These are phyloP conservation scores for Melanotus villosus DNA, from an alignment of 2,888 invertebrate genomes.

Conservation along the genomic window DNA sequence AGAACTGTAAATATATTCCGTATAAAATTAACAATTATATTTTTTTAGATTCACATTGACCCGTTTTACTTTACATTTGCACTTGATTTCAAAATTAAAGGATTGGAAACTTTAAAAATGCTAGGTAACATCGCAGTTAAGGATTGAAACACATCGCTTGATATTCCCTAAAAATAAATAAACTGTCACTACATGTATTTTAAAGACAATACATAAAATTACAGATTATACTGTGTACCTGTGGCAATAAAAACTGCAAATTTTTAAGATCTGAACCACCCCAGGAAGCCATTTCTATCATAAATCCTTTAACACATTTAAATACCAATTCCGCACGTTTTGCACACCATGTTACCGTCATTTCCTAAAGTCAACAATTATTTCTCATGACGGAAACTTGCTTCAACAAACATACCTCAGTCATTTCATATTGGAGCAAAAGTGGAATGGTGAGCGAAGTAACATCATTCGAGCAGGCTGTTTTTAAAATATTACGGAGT, in stretches of 20 bases:
- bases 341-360: slow-evolving; percentile 97
- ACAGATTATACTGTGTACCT: slow-evolving; percentile 71
- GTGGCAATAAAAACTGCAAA: slow-evolving; percentile 88
- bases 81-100: slow-evolving; percentile 79
- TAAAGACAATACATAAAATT: slow-evolving; percentile 11
- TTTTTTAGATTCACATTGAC: too few relatives aligned
- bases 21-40: too few relatives aligned
- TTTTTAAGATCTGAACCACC: slow-evolving; percentile 92
- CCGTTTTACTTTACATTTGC: background rate
- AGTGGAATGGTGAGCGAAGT: slow-evolving; percentile 94
- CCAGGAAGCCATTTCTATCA: slow-evolving; percentile 98
- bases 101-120: slow-evolving; percentile 96
- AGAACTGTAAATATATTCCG: too few relatives aligned
- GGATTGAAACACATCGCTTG: slow-evolving; percentile 85
- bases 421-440: slow-evolving; percentile 92
- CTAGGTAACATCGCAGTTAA: slow-evolving; percentile 91
- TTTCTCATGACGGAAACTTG: slow-evolving; percentile 25
- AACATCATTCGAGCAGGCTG: slow-evolving; percentile 95
- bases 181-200: too few relatives aligned
- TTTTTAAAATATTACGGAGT: slow-evolving; percentile 93
- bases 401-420: slow-evolving; percentile 76
- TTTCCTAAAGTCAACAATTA: slow-evolving; percentile 74
- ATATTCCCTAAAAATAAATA: slow-evolving; percentile 80
- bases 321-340: slow-evolving; percentile 96
- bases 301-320: slow-evolving; percentile 99